phyloP scores from a whole-genome alignment of 64 coral and sea anemone genomes.

The Montipora foliosa region DNA sequence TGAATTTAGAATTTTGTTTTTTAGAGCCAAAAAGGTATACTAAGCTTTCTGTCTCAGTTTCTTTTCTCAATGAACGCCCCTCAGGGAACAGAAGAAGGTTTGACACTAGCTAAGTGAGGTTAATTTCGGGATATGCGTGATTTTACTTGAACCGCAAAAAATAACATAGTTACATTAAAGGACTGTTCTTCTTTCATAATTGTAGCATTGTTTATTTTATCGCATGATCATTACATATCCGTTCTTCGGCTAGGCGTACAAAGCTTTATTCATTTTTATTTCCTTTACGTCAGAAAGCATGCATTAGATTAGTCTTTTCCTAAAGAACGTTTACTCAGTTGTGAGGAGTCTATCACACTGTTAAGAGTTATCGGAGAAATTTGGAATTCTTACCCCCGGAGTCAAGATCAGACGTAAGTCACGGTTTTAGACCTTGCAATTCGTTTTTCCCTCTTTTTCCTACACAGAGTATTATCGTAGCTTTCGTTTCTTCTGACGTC shows the following conservation, averaged over 20 bases:
- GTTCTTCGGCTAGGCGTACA: conserved; percentile 2
- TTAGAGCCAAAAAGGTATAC: too few species aligned
- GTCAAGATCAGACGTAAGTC: conserved; percentile 38
- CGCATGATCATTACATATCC: not conserved
- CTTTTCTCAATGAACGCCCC: too few species aligned
- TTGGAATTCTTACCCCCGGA: conserved; percentile 41
- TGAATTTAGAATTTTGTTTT: too few species aligned
- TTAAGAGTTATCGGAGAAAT: conserved; percentile 5
- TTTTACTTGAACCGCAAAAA: not conserved
- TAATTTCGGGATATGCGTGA: too few species aligned
- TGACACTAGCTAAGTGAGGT: too few species aligned
- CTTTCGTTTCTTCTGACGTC: conserved; percentile 11
- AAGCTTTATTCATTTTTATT: conserved; percentile 15
- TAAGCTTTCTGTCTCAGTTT: too few species aligned
- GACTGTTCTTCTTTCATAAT: not conserved
- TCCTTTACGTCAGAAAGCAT: conserved; percentile 10
- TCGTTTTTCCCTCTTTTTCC: not conserved
- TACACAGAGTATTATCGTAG: conserved; percentile 1
- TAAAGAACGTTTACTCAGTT: conserved; percentile 4
- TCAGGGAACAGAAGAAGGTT: too few species aligned
- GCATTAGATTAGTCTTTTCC: conserved; percentile 11
- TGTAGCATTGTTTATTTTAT: conserved; percentile 7
- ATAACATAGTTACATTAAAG: conserved; percentile 9
- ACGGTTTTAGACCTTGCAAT: not conserved
- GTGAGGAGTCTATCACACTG: not conserved